Evolutionary conservation across 1,140 invertebrate genomes (phyloP), one percentile per base, ranked within the genome.

Genomic region (Streblospio benedicti): DNA sequence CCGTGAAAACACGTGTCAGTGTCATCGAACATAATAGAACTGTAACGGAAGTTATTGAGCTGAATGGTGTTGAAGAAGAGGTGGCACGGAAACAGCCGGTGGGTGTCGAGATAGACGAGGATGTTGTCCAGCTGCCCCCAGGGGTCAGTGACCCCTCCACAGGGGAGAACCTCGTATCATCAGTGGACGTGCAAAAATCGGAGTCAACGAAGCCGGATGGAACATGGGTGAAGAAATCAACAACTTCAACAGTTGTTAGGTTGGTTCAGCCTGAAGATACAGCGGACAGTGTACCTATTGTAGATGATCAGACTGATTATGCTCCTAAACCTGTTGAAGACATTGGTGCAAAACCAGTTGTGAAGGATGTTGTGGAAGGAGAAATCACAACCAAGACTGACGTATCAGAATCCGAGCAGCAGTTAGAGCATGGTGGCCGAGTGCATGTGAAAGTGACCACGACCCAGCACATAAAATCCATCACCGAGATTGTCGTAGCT

Each of bases 161-260:
- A 0, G 54, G n/a, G n/a, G n/a, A 38, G 23, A 27, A 31, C 28
- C 28, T 27, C 30, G 16, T 18, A 16, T 43, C 41, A 12, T n/a
- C 44, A 0, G 20, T 52, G 44, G 33, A 47, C 33, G 58, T 65
- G 60, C 55, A 67, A 38, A 61, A 66, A 20, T 62, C 63, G 50
- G 68, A 76, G 62, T 68, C 75, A 53, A 60, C 60, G 1, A 54
- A 67, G 14, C 64, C 70, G 2, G 71, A 76, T 67, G 73, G 74
- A 49, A 63, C 54, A 3, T 62, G 60, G 63, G 28, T 64, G 12
- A 64, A 58, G 54, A 45, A 50, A 32, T n/a, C n/a, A 47, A 47
- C 27, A 47, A 47, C 44, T 4, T 27, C 27, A 20, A 25, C 27
- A 9, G 44, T 20, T 47, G 44, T 9, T 27, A 25, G 5, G 44